Conservation (phyloP, 2,797 vertebrate genomes). For the Diplodus sargus region DNA sequence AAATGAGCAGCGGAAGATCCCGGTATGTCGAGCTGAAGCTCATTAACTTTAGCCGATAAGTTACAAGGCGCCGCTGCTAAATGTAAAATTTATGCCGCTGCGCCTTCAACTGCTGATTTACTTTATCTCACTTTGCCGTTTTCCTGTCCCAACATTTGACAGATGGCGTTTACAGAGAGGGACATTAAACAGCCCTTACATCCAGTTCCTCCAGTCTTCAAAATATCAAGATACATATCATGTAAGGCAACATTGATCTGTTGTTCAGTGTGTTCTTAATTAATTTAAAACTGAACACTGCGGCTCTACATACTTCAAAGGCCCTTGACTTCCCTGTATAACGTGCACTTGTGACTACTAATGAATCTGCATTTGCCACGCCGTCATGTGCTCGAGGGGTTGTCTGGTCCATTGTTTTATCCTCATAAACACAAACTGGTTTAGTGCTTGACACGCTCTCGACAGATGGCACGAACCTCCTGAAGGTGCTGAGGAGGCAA, state of each 20-base stretch:
- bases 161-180: background rate
- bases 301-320: background rate
- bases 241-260: too few species aligned
- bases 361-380: background rate
- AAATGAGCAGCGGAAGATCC: background rate
- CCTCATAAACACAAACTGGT: background rate
- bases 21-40: background rate
- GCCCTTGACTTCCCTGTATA: background rate
- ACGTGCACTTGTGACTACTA: background rate
- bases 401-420: background rate
- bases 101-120: background rate
- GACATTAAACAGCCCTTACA: background rate
- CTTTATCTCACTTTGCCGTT: background rate
- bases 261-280: background rate
- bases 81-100: background rate
- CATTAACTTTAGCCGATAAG: background rate
- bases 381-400: background rate
- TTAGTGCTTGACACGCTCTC: conserved; percentile 8
- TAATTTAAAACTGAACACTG: background rate
- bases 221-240: too few species aligned
- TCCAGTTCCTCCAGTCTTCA: too few species aligned
- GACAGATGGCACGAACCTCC: background rate
- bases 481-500: background rate
- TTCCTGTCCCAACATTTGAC: background rate
- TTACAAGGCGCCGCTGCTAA: background rate